Conservation (phyloP, 2,113 vertebrate species). For the Grammatotria lemairii region DNA sequence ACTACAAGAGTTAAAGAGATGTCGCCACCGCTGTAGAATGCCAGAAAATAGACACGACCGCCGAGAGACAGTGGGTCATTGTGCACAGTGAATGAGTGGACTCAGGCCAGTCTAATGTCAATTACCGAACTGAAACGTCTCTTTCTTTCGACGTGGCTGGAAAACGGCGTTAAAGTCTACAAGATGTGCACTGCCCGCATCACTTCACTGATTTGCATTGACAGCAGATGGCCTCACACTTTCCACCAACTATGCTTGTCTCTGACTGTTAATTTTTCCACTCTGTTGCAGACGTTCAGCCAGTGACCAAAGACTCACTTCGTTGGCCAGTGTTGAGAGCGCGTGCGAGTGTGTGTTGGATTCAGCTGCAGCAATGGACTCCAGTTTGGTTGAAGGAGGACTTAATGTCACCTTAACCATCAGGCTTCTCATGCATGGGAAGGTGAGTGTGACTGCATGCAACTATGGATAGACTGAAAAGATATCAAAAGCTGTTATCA, state of each 20-base stretch:
- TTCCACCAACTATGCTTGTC: neutral
- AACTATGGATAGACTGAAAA: neutral
- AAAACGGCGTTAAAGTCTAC: neutral
- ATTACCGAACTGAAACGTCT: conserved; percentile 20
- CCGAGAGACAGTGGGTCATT: conserved; percentile 56
- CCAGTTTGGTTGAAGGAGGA: conserved; percentile 95
- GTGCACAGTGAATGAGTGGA: conserved; percentile 60
- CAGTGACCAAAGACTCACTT: conserved; percentile 63
- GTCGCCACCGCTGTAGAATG: neutral
- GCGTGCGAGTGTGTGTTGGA: neutral
- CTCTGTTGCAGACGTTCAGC: conserved; percentile 32
- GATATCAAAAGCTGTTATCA: neutral
- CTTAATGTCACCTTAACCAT: conserved; percentile 98
- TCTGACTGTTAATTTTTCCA: neutral
- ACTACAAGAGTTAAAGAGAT: neutral
- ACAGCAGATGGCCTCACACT: neutral
- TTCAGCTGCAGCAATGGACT: conserved; percentile 82
- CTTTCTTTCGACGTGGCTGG: neutral
- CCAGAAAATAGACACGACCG: conserved; percentile 29
- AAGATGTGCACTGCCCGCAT: neutral
- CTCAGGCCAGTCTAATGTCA: conserved; percentile 31
- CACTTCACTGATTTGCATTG: neutral
- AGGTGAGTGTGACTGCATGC: conserved; percentile 64
- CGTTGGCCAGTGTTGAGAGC: conserved; percentile 44
- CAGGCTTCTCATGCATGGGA: conserved; percentile 97